Conservation (phyloP, 2,888 invertebrate species). For the Papilio demoleus region DNA sequence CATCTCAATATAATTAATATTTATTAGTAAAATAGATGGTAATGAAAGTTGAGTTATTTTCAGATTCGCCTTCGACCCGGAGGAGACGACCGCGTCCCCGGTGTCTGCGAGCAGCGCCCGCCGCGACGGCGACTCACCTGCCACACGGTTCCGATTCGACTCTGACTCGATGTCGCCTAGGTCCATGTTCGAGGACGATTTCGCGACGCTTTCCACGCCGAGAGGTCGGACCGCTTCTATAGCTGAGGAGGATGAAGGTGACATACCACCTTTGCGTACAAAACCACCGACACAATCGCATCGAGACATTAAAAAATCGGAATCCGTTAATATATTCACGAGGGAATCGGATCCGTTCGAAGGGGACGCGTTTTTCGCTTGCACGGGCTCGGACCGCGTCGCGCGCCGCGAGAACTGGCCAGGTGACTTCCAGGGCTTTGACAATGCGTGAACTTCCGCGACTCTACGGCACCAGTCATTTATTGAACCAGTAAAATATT, state of each 20-base stretch:
- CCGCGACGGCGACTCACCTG: slow-evolving; percentile 64
- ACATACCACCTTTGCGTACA: slow-evolving; percentile 66
- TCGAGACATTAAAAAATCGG: slow-evolving; percentile 91
- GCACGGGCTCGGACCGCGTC: slow-evolving; percentile 76
- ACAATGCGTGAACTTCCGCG: slow-evolving; percentile 64
- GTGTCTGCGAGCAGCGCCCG: slow-evolving; percentile 65
- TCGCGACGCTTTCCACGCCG: slow-evolving; percentile 77
- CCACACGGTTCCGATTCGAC: slow-evolving; percentile 73
- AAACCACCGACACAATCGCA: slow-evolving; percentile 69
- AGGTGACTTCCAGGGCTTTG: slow-evolving; percentile 77
- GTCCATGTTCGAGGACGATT: slow-evolving; percentile 84
- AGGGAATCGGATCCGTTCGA: slow-evolving; percentile 95
- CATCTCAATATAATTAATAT: too few species aligned
- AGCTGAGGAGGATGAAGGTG: slow-evolving; percentile 76
- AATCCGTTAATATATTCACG: slow-evolving; percentile 95
- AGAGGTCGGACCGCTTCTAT: slow-evolving; percentile 73
- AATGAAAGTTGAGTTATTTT: slow-evolving; percentile 1
- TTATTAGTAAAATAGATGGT: too few species aligned
- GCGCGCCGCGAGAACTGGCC: slow-evolving; percentile 80
- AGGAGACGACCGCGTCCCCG: slow-evolving; percentile 69
- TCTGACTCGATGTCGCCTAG: slow-evolving; percentile 76
- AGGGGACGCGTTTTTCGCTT: slow-evolving; percentile 92
- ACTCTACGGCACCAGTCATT: slow-evolving; percentile 36
- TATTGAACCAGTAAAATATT: not conserved
- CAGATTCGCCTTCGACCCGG: slow-evolving; percentile 74